phyloP scores from a whole-genome alignment of 30 jellyfish, hydroid and myxozoan genomes.

The Pseudorhiza aurosa region DNA sequence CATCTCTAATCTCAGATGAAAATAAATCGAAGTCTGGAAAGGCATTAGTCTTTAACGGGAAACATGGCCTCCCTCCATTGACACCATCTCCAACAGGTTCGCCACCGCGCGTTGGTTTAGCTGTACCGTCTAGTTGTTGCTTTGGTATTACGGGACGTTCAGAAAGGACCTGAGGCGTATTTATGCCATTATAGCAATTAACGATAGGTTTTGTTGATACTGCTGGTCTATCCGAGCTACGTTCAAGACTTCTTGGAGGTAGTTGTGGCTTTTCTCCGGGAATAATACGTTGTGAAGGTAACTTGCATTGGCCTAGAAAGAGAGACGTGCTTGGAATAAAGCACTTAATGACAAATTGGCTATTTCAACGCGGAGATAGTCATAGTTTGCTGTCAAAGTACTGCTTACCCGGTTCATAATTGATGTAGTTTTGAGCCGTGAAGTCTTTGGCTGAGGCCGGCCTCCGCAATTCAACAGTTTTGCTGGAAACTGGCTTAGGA shows the following conservation, averaged over 20 bases:
- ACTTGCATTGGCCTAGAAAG: not conserved
- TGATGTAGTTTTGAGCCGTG: constrained; percentile 25
- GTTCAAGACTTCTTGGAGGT: not conserved
- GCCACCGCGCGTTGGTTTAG: not conserved
- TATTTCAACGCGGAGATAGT: no score
- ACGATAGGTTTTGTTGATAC: not conserved
- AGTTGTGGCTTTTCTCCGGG: not conserved
- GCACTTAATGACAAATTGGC: no score
- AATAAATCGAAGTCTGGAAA: constrained; percentile 9
- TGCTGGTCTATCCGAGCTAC: not conserved
- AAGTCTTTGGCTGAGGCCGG: constrained; percentile 2
- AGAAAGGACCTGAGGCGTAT: no score
- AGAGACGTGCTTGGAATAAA: no score
- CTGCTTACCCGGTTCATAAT: constrained; percentile 24
- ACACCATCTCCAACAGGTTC: not conserved
- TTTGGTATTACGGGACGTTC: not conserved
- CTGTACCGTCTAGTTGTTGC: not conserved
- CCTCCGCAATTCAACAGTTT: not conserved
- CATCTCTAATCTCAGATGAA: not conserved
- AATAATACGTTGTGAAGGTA: not conserved
- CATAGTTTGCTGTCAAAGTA: not conserved
- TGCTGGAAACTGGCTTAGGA: not conserved
- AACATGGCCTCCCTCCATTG: constrained; percentile 8
- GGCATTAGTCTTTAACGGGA: constrained; percentile 36
- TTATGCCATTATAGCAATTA: no score